These are phyloP conservation scores for Gonatopus flavifemur DNA, from an alignment of 1,140 invertebrate genomes.

Conservation along the genomic window DNA sequence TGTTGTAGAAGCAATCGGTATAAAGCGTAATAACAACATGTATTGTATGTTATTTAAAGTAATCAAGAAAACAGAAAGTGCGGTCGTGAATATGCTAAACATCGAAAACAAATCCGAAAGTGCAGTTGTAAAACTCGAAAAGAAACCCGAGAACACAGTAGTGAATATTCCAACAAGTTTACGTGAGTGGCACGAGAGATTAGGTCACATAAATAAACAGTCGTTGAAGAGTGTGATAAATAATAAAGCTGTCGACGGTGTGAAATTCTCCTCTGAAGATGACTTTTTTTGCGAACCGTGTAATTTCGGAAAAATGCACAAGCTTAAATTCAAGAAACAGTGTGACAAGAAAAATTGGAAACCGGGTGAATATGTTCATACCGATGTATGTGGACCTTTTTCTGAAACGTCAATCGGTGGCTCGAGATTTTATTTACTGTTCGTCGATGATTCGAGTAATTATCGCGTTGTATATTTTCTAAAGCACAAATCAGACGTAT, in stretches of 20 bases:
- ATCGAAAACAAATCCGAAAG: too few species aligned
- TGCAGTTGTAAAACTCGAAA: too few species aligned
- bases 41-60: conserved; percentile 8
- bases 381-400: conserved; percentile 44
- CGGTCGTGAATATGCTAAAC: conserved; percentile 1
- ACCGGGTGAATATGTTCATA: conserved; percentile 16
- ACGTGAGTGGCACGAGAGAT: not conserved
- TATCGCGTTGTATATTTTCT: conserved; percentile 8
- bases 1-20: not conserved
- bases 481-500: too few species aligned
- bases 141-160: too few species aligned
- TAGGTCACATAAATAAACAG: not conserved
- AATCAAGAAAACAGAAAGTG: not conserved
- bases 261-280: not conserved
- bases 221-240: not conserved
- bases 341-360: not conserved
- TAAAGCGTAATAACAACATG: conserved; percentile 2
- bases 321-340: conserved; percentile 1
- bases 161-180: not conserved
- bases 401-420: conserved; percentile 25
- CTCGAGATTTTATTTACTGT: conserved; percentile 34
- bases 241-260: not conserved
- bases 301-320: conserved; percentile 3
- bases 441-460: conserved; percentile 31
- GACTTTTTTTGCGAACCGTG: conserved; percentile 7